A percentile compares a stretch with the other conserved stretches of the same genome.
Conservation (phyloP, 2,888 invertebrate genomes). For the Synergus gifuensis region DNA sequence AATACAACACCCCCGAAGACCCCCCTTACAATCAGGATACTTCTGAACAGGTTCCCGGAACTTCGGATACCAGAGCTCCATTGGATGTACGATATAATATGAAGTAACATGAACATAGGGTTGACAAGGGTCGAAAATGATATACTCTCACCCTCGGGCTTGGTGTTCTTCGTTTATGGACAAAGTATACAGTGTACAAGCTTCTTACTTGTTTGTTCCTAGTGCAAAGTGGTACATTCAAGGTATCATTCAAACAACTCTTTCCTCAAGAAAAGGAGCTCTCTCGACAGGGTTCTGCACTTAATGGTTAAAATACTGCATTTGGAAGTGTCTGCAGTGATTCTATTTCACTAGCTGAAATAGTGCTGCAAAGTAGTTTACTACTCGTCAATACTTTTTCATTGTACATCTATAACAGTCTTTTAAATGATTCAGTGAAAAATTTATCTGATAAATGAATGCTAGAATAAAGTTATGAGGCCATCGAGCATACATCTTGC, state of each 20-base stretch:
- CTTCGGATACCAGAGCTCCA: constrained; percentile 54
- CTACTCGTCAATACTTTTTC: not conserved
- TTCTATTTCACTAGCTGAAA: too few relatives aligned
- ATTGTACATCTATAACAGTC: not conserved
- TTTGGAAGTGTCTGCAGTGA: too few relatives aligned
- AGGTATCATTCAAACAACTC: not conserved
- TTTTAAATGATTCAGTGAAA: not conserved
- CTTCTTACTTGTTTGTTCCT: not conserved
- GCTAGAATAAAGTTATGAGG: not conserved
- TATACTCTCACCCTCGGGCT: constrained; percentile 15
- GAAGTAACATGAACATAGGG: constrained; percentile 59
- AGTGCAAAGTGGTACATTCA: not conserved
- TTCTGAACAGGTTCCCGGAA: constrained; percentile 53
- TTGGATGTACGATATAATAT: constrained; percentile 65
- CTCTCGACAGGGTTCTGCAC: not conserved
- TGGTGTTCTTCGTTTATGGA: not conserved
- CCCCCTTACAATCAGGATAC: constrained; percentile 49
- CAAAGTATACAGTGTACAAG: not conserved
- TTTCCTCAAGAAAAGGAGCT: not conserved
- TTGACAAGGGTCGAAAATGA: constrained; percentile 44
- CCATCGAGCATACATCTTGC: not conserved
- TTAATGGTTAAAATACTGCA: not conserved
- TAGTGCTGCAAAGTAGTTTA: too few relatives aligned
- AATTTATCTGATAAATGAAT: not conserved
- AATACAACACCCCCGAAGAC: constrained; percentile 64